Percentiles rank a stretch among this genome's conserved stretches.
These are phyloP conservation scores for Anadara kagoshimensis DNA, from an alignment of 1,140 invertebrate species.

Conservation along the genomic window DNA sequence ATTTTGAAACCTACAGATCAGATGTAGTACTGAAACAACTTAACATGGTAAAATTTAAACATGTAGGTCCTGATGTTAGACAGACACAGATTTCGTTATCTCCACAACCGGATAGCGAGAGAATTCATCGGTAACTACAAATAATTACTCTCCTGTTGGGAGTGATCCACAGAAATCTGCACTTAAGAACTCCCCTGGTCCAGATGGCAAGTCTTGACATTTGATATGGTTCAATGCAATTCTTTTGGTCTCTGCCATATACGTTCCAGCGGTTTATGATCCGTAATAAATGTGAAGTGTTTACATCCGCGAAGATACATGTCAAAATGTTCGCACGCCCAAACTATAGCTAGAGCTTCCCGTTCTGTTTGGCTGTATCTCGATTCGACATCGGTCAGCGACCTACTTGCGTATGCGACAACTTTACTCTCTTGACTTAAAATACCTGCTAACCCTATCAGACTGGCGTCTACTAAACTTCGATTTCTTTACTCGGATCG, in stretches of 20 bases:
- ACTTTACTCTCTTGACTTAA: constrained; percentile 28
- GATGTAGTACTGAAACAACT: no score
- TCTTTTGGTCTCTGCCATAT: no score
- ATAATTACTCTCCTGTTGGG: constrained; percentile 40
- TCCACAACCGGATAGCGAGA: constrained; percentile 41
- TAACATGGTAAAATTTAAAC: no score
- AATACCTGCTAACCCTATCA: constrained; percentile 18
- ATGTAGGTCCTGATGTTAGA: no score
- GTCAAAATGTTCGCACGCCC: no score
- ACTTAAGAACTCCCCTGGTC: neutral
- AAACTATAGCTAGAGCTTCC: constrained; percentile 21
- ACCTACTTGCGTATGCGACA: constrained; percentile 18
- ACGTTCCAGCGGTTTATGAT: no score
- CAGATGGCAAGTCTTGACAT: constrained; percentile 7
- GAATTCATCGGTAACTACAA: constrained; percentile 51
- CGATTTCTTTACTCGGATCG: constrained; percentile 10
- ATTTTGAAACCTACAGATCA: no score
- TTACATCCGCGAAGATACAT: no score
- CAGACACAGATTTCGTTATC: constrained; percentile 13
- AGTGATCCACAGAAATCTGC: constrained; percentile 21
- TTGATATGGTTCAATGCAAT: neutral
- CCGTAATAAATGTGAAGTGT: no score
- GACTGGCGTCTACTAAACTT: constrained; percentile 36
- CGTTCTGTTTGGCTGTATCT: constrained; percentile 40
- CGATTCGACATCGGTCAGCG: constrained; percentile 23